These are phyloP conservation scores for Crotalus viridis DNA, from an alignment of 2,113 vertebrate genomes.

Conservation along the genomic window DNA sequence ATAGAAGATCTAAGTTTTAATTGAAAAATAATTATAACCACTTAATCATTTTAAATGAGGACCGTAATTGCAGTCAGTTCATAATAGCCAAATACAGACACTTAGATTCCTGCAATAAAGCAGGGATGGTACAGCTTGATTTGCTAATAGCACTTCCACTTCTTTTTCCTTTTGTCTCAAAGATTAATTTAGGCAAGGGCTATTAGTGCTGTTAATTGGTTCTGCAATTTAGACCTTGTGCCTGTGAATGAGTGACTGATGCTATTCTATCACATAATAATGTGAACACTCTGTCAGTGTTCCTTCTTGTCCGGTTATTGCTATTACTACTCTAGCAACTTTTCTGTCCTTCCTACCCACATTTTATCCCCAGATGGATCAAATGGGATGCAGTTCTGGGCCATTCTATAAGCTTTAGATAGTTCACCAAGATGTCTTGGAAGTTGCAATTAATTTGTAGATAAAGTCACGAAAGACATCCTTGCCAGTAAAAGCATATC, in stretches of 20 bases:
- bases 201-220: conserved; percentile 99
- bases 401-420: conserved; percentile 61
- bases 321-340: conserved; percentile 68
- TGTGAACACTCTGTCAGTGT: conserved; percentile 90
- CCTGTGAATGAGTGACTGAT: conserved; percentile 97
- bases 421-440: conserved; percentile 69
- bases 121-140: conserved; percentile 95
- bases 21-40: conserved; percentile 99
- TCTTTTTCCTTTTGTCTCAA: conserved; percentile 96
- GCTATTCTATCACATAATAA: conserved; percentile 85
- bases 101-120: conserved; percentile 92
- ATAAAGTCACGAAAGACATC: conserved; percentile 42
- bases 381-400: conserved; percentile 38
- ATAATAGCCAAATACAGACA: conserved; percentile 89
- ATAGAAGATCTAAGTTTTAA: conserved; percentile 99
- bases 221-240: conserved; percentile 99
- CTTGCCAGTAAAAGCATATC: conserved; percentile 42
- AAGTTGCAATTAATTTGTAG: conserved; percentile 38
- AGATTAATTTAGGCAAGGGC: conserved; percentile 99
- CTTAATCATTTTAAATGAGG: conserved; percentile 98
- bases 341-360: conserved; percentile 33
- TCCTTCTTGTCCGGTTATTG: conserved; percentile 80
- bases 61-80: conserved; percentile 96
- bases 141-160: conserved; percentile 92
- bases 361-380: conserved; percentile 46